Conservation (phyloP, 2,888 invertebrate genomes). For the Yponomeuta sedellus region DNA sequence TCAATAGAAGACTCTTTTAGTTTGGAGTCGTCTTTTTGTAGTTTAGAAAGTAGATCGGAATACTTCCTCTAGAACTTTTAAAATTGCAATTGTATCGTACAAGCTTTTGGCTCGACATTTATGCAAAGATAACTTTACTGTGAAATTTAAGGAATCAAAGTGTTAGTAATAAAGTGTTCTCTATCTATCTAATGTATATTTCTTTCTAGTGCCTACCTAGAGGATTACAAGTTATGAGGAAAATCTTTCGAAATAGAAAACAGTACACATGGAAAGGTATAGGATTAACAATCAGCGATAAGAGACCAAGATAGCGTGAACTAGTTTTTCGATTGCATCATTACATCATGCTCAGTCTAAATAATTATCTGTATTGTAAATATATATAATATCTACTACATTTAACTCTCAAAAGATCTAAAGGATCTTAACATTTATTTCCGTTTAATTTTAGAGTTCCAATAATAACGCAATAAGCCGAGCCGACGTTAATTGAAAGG, state of each 20-base stretch:
- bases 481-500: slow-evolving; percentile 15
- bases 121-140: too few species aligned
- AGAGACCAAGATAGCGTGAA: not conserved
- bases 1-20: too few species aligned
- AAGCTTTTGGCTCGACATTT: too few species aligned
- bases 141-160: too few species aligned
- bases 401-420: not conserved
- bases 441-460: not conserved
- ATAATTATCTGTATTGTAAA: not conserved
- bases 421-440: not conserved
- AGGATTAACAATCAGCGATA: not conserved
- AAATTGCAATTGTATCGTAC: too few species aligned
- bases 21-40: too few species aligned
- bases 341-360: not conserved
- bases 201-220: not conserved
- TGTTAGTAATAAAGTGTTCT: too few species aligned
- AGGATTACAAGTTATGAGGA: not conserved
- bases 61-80: too few species aligned
- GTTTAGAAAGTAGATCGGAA: too few species aligned
- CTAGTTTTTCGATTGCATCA: not conserved
- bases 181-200: too few species aligned
- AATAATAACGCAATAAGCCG: not conserved
- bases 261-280: not conserved
- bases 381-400: not conserved
- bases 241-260: not conserved